phyloP scores from a whole-genome alignment of 2,888 invertebrate species.

The Cabera pusaria region DNA sequence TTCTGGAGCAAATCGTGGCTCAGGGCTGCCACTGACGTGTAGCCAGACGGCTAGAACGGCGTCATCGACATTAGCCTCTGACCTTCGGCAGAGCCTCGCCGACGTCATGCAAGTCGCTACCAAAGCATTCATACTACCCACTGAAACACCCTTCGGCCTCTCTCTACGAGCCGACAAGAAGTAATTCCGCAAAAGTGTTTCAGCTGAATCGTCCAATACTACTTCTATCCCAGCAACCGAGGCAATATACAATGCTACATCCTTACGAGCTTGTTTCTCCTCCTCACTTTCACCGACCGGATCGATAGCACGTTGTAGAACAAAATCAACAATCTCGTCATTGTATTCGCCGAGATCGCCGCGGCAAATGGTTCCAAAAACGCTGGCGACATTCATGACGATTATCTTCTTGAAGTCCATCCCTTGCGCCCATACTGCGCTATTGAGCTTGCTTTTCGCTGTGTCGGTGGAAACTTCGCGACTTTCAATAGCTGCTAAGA shows the following conservation, averaged over 20 bases:
- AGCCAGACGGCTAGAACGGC: slow-evolving; percentile 74
- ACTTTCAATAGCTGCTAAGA: slow-evolving; percentile 61
- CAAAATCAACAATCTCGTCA: slow-evolving; percentile 62
- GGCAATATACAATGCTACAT: slow-evolving; percentile 56
- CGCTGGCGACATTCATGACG: slow-evolving; percentile 57
- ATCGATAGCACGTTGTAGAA: slow-evolving; percentile 51
- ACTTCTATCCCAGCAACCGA: slow-evolving; percentile 59
- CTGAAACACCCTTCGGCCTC: slow-evolving; percentile 52
- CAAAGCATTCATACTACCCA: slow-evolving; percentile 59
- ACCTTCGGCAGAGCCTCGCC: slow-evolving; percentile 64
- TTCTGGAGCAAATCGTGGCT: slow-evolving; percentile 66
- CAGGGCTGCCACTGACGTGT: slow-evolving; percentile 62
- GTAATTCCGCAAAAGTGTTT: slow-evolving; percentile 57
- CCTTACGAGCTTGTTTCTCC: slow-evolving; percentile 50
- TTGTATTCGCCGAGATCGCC: slow-evolving; percentile 61
- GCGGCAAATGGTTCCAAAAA: slow-evolving; percentile 64
- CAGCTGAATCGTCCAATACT: slow-evolving; percentile 46
- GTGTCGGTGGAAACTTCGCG: slow-evolving; percentile 50
- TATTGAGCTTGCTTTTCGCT: slow-evolving; percentile 46
- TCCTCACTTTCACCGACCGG: slow-evolving; percentile 41
- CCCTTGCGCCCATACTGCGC: slow-evolving; percentile 71
- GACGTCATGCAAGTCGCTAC: slow-evolving; percentile 56
- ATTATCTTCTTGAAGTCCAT: slow-evolving; percentile 64
- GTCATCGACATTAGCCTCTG: slow-evolving; percentile 56
- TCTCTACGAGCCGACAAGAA: slow-evolving; percentile 68